A percentile compares a stretch with the other conserved stretches of the same genome.
Evolutionary conservation across 2,888 invertebrate genomes (phyloP).

Genomic region (Monopis laevigella): DNA sequence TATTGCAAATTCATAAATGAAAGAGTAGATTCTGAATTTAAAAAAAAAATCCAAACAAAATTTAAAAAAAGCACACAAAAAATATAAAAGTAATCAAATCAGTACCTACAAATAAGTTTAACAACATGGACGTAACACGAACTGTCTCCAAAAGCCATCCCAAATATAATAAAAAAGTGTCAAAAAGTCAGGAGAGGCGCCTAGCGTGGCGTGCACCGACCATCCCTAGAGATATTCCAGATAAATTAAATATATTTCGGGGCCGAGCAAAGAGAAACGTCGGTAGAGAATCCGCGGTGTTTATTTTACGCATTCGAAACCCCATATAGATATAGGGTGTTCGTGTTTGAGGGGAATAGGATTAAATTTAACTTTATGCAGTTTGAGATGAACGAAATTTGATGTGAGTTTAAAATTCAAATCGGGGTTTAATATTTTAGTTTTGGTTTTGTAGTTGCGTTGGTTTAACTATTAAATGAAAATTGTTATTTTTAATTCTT

Average conservation of each 20-base stretch:
- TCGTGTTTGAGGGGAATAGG: not conserved
- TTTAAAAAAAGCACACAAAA: not conserved
- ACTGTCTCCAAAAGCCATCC: not conserved
- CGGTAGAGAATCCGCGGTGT: not conserved
- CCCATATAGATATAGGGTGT: not conserved
- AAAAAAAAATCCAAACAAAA: too few relatives aligned
- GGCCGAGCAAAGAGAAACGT: not conserved
- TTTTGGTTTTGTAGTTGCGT: too few relatives aligned
- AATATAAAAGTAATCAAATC: not conserved
- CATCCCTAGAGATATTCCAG: not conserved
- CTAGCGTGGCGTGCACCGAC: not conserved
- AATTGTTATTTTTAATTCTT: too few relatives aligned
- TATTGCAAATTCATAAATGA: too few relatives aligned
- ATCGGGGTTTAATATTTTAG: too few relatives aligned
- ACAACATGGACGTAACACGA: too few relatives aligned
- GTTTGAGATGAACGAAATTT: too few relatives aligned
- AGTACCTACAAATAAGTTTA: too few relatives aligned
- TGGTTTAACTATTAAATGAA: too few relatives aligned
- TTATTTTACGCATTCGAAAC: not conserved
- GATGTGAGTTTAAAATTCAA: too few relatives aligned
- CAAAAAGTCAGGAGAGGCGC: not conserved
- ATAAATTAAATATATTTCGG: conserved; percentile 1
- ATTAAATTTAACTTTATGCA: too few relatives aligned
- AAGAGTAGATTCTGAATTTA: too few relatives aligned
- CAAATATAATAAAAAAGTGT: conserved; percentile 4